Conservation (phyloP, 2,113 vertebrate genomes). For the Anthoscopus minutus region DNA sequence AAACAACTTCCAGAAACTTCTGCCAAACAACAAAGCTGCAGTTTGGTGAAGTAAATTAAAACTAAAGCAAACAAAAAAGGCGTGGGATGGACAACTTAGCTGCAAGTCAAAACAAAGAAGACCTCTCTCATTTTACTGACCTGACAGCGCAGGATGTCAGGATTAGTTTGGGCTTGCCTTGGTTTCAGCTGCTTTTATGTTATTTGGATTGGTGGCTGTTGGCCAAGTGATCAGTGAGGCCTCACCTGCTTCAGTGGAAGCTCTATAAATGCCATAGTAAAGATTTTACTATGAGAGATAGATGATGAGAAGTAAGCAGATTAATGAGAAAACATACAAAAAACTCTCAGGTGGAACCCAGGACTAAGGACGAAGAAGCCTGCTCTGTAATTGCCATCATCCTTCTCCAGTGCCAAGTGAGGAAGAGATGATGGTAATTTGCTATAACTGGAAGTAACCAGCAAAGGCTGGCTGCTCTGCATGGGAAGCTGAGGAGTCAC, state of each 20-base stretch:
- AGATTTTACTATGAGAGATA: neutral
- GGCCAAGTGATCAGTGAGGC: neutral
- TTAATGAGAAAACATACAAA: neutral
- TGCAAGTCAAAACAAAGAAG: neutral
- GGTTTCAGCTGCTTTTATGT: neutral
- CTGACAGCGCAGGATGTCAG: neutral
- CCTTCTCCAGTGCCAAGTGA: neutral
- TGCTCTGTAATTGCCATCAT: neutral
- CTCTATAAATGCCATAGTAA: neutral
- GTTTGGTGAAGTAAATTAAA: neutral
- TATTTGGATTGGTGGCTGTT: neutral
- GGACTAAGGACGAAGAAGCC: neutral
- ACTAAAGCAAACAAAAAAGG: neutral
- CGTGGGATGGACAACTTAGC: rapidly evolving
- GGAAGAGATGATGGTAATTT: neutral
- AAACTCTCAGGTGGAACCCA: neutral
- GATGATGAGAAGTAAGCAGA: neutral
- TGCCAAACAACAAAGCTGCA: neutral
- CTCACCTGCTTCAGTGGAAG: neutral
- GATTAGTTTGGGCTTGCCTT: neutral
- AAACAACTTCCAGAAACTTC: neutral
- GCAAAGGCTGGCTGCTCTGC: neutral
- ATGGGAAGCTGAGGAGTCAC: neutral
- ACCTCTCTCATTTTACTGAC: neutral
- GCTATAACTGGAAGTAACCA: neutral